Percentiles rank a stretch among this genome's conserved stretches.
Conservation (phyloP, 2,797 vertebrate genomes). For the Sus cebifrons region DNA sequence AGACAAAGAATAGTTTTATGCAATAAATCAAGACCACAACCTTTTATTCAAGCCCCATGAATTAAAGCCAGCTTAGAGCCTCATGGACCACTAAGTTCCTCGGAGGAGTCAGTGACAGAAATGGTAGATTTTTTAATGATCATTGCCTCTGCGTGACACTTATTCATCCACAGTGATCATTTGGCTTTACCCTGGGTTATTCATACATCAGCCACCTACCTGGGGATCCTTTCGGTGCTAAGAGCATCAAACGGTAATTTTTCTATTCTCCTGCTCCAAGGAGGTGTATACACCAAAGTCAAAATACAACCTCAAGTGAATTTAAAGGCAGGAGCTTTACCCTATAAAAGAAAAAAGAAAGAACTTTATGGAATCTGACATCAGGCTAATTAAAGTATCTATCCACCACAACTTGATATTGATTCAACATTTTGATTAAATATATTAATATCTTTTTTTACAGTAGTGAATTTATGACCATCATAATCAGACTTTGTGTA, state of each 20-base stretch:
- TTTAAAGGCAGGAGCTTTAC: background rate
- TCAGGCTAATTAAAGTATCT: background rate
- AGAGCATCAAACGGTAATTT: background rate
- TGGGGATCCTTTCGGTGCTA: background rate
- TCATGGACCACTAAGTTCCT: background rate
- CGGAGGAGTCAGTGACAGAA: background rate
- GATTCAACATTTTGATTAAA: slow-evolving; percentile 16
- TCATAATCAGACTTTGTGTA: background rate
- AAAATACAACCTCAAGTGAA: background rate
- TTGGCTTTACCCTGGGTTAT: background rate
- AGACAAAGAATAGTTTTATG: background rate
- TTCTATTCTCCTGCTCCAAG: background rate
- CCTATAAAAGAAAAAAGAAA: background rate
- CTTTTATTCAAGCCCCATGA: background rate
- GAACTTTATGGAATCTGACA: background rate
- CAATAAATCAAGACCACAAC: background rate
- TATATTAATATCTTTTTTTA: background rate
- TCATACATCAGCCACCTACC: background rate
- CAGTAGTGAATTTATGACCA: background rate
- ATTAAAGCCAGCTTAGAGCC: background rate
- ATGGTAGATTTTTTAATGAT: background rate
- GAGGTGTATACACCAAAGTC: background rate
- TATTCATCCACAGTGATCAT: background rate
- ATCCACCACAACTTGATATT: background rate
- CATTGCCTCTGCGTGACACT: background rate